phyloP scores from a whole-genome alignment of 2,888 invertebrate species.

The Leucophenga montana region DNA sequence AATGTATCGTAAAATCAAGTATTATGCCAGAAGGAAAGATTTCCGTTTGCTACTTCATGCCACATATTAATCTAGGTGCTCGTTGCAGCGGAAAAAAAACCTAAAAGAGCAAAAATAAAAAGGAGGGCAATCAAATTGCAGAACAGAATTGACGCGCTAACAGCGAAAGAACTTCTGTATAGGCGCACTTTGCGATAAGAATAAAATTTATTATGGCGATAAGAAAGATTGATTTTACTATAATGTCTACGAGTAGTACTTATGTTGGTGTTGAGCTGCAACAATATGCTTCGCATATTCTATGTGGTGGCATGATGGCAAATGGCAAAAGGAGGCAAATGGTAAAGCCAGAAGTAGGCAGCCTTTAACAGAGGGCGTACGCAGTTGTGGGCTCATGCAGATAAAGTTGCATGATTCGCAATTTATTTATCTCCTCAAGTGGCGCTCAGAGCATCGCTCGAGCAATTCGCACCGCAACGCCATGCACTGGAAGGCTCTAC shows the following conservation, averaged over 20 bases:
- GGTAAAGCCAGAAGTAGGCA: neutral
- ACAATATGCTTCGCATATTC: neutral
- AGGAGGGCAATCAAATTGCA: neutral
- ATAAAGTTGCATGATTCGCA: slow-evolving; percentile 18
- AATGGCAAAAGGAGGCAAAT: neutral
- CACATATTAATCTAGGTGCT: too few relatives aligned
- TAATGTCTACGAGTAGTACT: neutral
- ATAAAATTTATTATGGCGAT: slow-evolving; percentile 17
- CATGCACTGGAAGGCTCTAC: too few relatives aligned
- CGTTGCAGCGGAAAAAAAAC: too few relatives aligned
- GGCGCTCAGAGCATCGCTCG: slow-evolving; percentile 7
- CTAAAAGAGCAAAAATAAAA: neutral
- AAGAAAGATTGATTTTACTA: slow-evolving; percentile 20
- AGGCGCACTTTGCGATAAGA: slow-evolving; percentile 15
- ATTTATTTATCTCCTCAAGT: slow-evolving; percentile 20
- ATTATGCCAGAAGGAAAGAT: too few relatives aligned
- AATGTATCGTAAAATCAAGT: too few relatives aligned
- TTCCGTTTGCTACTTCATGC: too few relatives aligned
- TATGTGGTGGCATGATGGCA: neutral
- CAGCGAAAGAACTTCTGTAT: slow-evolving; percentile 3
- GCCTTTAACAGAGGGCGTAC: slow-evolving; percentile 3
- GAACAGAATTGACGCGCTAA: slow-evolving; percentile 2
- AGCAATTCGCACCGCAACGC: too few relatives aligned
- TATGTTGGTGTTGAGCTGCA: too few relatives aligned
- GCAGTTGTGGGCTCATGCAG: slow-evolving; percentile 6